These are phyloP conservation scores for Caenorhabditis latens DNA, from an alignment of 1,140 invertebrate species.

Conservation along the genomic window DNA sequence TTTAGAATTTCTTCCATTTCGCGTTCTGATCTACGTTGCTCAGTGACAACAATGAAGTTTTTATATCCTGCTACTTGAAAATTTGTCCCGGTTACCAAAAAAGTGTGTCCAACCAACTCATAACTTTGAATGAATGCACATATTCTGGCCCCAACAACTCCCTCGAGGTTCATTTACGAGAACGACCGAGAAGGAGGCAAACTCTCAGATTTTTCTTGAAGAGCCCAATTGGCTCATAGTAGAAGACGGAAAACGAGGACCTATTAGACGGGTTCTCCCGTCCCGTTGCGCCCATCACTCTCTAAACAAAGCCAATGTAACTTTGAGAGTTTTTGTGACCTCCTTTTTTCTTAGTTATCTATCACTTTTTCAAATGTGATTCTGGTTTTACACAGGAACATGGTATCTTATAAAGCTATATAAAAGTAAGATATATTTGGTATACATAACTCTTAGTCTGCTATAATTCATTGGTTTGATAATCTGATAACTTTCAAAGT, in stretches of 20 bases:
- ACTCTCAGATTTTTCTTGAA: constrained; percentile 49
- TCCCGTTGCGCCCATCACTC: not conserved
- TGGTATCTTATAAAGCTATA: not conserved
- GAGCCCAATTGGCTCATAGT: constrained; percentile 48
- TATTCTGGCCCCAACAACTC: constrained; percentile 7
- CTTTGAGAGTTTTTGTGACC: not conserved
- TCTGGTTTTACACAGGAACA: not conserved
- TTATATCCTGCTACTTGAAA: not conserved
- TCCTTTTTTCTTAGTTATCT: constrained; percentile 11
- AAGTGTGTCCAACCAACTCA: constrained; percentile 29
- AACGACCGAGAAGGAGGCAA: constrained; percentile 15
- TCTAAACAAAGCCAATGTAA: constrained; percentile 34
- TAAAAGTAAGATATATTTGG: too few relatives aligned
- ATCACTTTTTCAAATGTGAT: constrained; percentile 7
- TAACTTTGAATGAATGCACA: constrained; percentile 35
- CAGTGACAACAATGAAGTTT: too few relatives aligned
- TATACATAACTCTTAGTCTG: too few relatives aligned
- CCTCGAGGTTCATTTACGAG: constrained; percentile 36
- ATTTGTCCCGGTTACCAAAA: not conserved
- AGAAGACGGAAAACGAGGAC: constrained; percentile 48
- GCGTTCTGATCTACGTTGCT: too few relatives aligned
- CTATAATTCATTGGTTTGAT: too few relatives aligned
- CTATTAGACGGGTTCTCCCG: constrained; percentile 44
- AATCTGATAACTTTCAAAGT: too few relatives aligned
- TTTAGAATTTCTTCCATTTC: too few relatives aligned